Base-by-base conservation (phyloP, 2,888 invertebrate species). In the Agonopterix heracliana region DNA sequence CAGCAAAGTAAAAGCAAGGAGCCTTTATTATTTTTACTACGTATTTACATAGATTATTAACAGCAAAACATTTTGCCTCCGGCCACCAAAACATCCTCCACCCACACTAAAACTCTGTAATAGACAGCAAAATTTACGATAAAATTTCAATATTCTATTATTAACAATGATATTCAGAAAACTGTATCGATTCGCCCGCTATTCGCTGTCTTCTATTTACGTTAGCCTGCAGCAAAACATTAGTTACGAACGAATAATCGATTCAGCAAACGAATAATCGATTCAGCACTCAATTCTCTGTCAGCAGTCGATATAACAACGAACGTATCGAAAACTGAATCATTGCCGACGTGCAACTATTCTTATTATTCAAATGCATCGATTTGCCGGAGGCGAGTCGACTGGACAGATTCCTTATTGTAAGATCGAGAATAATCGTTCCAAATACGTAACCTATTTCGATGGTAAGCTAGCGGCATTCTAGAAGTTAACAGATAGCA, bases 241-340 rank as follows among this genome's bases (percentile, higher is more conserved):
- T 75, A 65, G 60, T 72, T 68, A 72, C 66, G 67, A 63, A 63
- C 68, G 66, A 68, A 73, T 75, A 80, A 78, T 78, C 76, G 71
- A 81, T 78, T 73, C 75, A 74, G 64, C 71, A 74, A 14, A 38
- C 69, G 67, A 68, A 72, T 75, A 79, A 78, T 78, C 75, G 71
- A 79, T 77, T 74, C 77, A 74, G 63, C 72, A 75, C 73, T 74
- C 71, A 64, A 73, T 74, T 64, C 60, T 38, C 38, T 10, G 38
- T 26, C 26, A n/a, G 38, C n/a, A 38, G 38, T n/a, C 72, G 65
- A 67, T 74, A 69, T 68, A 74, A 10, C 26, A 35, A 13, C 46
- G 41, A 41, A 44, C 17, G 47, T 74, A 78, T 78, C 75, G 74
- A 71, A 67, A 66, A 62, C 63, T 72, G 74, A 74, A 78, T 47